Conservation (phyloP, 2,888 invertebrate genomes). For the Merodon equestris region DNA sequence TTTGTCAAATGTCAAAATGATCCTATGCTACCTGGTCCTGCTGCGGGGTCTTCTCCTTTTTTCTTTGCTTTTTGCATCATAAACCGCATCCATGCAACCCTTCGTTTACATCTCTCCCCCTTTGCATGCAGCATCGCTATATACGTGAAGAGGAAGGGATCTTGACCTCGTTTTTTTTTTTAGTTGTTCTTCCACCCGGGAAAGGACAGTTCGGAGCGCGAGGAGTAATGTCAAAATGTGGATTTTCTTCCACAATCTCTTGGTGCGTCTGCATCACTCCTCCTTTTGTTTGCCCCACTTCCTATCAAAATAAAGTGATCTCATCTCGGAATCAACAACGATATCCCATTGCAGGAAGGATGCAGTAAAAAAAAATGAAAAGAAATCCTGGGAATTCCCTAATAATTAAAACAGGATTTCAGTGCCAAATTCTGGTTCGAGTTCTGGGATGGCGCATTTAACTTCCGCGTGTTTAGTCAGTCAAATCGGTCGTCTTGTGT, state of each 20-base stretch:
- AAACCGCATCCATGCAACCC: conserved; percentile 54
- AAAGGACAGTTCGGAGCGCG: conserved; percentile 2
- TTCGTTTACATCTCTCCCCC: conserved; percentile 4
- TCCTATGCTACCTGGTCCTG: too few relatives aligned
- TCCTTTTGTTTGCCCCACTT: conserved; percentile 58
- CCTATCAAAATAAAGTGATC: conserved; percentile 67
- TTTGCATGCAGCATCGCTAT: background rate
- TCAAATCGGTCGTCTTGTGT: background rate
- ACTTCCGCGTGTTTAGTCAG: conserved; percentile 60
- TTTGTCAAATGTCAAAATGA: conserved; percentile 64
- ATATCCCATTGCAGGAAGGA: conserved; percentile 39
- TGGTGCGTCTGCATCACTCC: conserved; percentile 27
- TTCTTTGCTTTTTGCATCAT: conserved; percentile 32
- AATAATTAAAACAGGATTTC: conserved; percentile 63
- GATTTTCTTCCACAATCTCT: background rate
- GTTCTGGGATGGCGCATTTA: conserved; percentile 35
- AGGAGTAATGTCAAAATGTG: conserved; percentile 23
- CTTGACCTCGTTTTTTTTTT: conserved; percentile 49
- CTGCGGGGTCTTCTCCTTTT: too few relatives aligned
- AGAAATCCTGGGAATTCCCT: conserved; percentile 55
- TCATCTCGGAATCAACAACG: conserved; percentile 9
- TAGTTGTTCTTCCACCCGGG: background rate
- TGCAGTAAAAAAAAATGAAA: conserved; percentile 21
- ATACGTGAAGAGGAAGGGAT: conserved; percentile 12
- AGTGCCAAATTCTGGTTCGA: background rate